phyloP scores from a whole-genome alignment of 2,113 vertebrate genomes.

The Muntiacus reevesi region DNA sequence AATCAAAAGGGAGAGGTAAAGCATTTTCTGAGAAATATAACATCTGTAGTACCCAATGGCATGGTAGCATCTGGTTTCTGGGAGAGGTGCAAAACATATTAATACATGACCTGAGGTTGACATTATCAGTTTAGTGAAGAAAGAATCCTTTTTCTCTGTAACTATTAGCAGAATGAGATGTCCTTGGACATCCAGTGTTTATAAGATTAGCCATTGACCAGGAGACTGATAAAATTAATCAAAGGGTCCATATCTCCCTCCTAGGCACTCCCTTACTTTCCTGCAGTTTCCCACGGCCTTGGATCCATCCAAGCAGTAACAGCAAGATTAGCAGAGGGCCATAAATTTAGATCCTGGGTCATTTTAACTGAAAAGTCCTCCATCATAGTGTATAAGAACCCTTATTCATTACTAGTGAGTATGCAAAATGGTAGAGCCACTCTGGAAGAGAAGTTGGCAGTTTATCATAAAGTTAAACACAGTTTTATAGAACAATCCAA shows the following conservation, averaged over 20 bases:
- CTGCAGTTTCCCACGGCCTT: neutral
- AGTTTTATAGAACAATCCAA: neutral
- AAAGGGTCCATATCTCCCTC: neutral
- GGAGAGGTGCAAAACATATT: neutral
- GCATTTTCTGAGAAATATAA: neutral
- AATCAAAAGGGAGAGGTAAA: neutral
- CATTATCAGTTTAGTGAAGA: neutral
- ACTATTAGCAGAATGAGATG: neutral
- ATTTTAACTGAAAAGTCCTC: neutral
- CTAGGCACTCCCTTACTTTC: slow-evolving; percentile 10
- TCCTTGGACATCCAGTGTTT: neutral
- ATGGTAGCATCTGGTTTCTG: neutral
- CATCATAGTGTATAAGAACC: neutral
- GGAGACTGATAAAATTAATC: neutral
- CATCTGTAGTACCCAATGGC: neutral
- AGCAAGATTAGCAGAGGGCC: neutral
- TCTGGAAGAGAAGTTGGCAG: neutral
- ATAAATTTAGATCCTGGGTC: slow-evolving; percentile 16
- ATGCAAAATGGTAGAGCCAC: neutral
- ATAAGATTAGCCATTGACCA: neutral
- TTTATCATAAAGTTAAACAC: neutral
- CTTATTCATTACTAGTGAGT: neutral
- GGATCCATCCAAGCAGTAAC: neutral
- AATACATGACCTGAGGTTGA: neutral
- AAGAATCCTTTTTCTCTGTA: neutral